Base-by-base conservation (phyloP, 2,888 invertebrate genomes). In the Microdon myrmicae region DNA sequence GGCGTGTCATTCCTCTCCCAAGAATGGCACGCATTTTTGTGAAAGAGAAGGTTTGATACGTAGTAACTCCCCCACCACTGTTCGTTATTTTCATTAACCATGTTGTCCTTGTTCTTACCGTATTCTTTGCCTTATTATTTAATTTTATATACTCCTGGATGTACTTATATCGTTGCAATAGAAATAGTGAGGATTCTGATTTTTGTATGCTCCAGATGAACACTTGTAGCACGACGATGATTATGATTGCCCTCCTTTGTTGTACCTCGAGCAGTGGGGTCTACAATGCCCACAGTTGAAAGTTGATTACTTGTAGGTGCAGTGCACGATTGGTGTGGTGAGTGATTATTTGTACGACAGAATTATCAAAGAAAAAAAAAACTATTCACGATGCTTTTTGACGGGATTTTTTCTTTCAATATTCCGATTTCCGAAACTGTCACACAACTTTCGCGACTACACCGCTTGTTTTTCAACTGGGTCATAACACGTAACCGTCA, bases 21-120 rank as follows among this genome's bases (percentile, higher is more conserved):
- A n/a, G n/a, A n/a, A n/a, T n/a, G n/a, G n/a, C n/a, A n/a, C n/a
- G n/a, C n/a, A n/a, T n/a, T n/a, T n/a, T n/a, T n/a, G n/a, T n/a
- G n/a, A n/a, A n/a, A n/a, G n/a, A n/a, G n/a, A n/a, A n/a, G n/a
- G n/a, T n/a, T n/a, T n/a, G n/a, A n/a, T n/a, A n/a, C n/a, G n/a
- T n/a, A n/a, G n/a, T n/a, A n/a, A n/a, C n/a, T n/a, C n/a, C n/a
- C n/a, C n/a, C n/a, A n/a, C n/a, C n/a, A n/a, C n/a, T 68, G 70
- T 3, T 73, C 71, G 59, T 74, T 75, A 12, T 72, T 74, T 68
- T 79, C 79, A 56, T 77, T 75, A 28, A 78, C 79, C 79, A 79
- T 79, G 44, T 67, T 72, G 38, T 34, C 32, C 39, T 64, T 58
- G n/a, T 35, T 51, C 53, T 64, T 5, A 43, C 58, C 9, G 43